Evolutionary conservation across 2,113 vertebrate species (phyloP).

Genomic region (Petrocephalus zakoni): DNA sequence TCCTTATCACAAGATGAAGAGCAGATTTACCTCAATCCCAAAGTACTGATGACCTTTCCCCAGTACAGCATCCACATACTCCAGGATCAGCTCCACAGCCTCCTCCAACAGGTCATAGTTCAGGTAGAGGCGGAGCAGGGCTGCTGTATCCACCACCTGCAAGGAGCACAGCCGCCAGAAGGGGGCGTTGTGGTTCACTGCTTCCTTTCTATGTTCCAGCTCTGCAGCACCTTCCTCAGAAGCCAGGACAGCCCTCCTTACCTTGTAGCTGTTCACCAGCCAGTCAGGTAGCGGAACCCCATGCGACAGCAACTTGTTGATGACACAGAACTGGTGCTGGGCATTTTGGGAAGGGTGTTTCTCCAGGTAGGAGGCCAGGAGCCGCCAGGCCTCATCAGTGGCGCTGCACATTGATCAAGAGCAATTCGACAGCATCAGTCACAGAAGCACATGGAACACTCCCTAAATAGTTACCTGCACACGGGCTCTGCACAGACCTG

Average conservation of each 20-base stretch:
- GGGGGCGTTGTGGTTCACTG: not conserved
- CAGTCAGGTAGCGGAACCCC: constrained; percentile 84
- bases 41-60: constrained; percentile 90
- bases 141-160: constrained; percentile 75
- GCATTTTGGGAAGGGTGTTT: constrained; percentile 68
- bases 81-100: constrained; percentile 80
- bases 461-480: not conserved
- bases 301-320: constrained; percentile 84
- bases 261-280: constrained; percentile 88
- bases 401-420: constrained; percentile 58
- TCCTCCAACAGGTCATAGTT: constrained; percentile 85
- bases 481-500: constrained; percentile 58
- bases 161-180: not conserved
- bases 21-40: constrained; percentile 74
- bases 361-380: constrained; percentile 79
- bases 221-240: not conserved
- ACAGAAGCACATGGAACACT: not conserved
- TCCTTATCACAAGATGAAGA: not conserved
- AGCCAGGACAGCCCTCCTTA: constrained; percentile 29
- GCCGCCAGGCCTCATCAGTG: constrained; percentile 88
- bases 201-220: not conserved
- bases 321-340: constrained; percentile 77
- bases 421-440: not conserved
- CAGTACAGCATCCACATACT: constrained; percentile 81
- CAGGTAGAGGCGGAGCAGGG: constrained; percentile 82